Percentiles rank a stretch among this genome's conserved stretches.
These are phyloP conservation scores for Cephus rjabovi DNA, from an alignment of 2,888 invertebrate genomes.

Conservation along the genomic window DNA sequence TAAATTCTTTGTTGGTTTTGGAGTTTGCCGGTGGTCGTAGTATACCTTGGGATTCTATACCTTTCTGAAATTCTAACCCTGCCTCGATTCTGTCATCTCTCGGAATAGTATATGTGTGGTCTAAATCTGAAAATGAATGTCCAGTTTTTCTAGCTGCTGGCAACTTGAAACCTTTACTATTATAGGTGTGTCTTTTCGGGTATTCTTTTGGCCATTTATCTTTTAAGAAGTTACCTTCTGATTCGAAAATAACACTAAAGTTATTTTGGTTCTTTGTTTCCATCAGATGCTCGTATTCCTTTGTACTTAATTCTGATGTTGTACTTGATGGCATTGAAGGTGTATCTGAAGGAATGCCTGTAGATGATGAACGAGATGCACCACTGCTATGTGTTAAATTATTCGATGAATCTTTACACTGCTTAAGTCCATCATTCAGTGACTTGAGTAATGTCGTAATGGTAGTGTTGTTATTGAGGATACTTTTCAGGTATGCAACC, in stretches of 20 bases:
- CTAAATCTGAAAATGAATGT: conserved; percentile 14
- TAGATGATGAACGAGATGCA: background rate
- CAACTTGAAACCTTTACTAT: background rate
- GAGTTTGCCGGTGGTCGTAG: background rate
- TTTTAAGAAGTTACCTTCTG: background rate
- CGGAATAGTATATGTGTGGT: conserved; percentile 19
- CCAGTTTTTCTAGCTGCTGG: background rate
- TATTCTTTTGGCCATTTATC: background rate
- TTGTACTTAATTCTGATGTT: background rate
- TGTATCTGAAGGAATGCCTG: background rate
- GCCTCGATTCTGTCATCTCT: background rate
- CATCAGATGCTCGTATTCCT: background rate
- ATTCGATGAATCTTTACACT: background rate
- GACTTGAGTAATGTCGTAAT: conserved; percentile 68
- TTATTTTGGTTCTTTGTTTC: background rate
- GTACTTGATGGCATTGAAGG: background rate
- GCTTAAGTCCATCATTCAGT: conserved; percentile 53
- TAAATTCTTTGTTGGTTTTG: background rate
- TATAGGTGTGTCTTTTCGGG: background rate
- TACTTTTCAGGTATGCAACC: conserved; percentile 69
- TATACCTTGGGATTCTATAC: background rate
- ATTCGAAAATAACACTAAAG: background rate
- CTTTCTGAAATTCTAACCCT: background rate
- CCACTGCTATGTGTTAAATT: background rate
- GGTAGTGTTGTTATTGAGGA: conserved; percentile 70